Conservation (phyloP, 2,797 vertebrate genomes). For the Vipera ursinii region DNA sequence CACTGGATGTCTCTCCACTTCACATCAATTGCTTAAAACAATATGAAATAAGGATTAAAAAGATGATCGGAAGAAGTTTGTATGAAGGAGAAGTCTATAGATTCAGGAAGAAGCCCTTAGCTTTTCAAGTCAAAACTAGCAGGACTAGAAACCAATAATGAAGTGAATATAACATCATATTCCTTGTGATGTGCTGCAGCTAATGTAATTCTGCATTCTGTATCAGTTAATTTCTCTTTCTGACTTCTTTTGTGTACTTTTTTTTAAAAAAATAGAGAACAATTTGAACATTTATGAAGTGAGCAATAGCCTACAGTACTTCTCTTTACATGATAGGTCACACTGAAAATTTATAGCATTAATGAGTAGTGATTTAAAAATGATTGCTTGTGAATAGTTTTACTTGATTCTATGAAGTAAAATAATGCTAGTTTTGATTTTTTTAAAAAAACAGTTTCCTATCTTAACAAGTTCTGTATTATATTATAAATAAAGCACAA, state of each 20-base stretch:
- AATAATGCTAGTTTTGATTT: not conserved
- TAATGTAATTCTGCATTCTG: not conserved
- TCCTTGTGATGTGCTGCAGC: not conserved
- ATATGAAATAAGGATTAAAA: not conserved
- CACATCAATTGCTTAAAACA: not conserved
- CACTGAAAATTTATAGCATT: not conserved
- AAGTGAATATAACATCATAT: not conserved
- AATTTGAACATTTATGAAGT: not conserved
- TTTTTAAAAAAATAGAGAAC: not conserved
- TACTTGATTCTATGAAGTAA: not conserved
- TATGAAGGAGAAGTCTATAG: not conserved
- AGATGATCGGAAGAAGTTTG: not conserved
- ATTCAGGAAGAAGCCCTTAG: not conserved
- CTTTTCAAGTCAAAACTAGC: not conserved
- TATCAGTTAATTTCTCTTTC: not conserved
- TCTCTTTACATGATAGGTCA: not conserved
- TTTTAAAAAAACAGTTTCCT: not conserved
- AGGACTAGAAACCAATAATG: not conserved
- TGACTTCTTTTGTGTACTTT: not conserved
- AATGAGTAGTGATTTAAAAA: not conserved
- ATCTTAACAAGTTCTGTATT: not conserved
- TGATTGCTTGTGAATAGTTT: not conserved
- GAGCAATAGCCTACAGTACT: not conserved
- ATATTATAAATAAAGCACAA: constrained; percentile 49
- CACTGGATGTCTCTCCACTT: not conserved